Base-by-base conservation (phyloP, 2,797 vertebrate species). In the Eulemur albifrons region DNA sequence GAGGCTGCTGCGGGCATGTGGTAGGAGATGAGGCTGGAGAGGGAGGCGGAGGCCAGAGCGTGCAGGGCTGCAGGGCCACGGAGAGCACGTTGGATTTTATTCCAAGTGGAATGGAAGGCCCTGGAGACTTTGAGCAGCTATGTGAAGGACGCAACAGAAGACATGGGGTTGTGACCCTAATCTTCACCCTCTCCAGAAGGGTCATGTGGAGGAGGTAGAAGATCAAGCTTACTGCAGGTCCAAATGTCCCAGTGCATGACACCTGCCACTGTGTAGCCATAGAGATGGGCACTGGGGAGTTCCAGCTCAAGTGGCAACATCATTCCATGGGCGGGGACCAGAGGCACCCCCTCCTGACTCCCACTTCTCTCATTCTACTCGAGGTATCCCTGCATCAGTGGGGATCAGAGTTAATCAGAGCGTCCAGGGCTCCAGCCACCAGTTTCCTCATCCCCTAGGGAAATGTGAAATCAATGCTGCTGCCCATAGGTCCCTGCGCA, bases 41-140 rank as follows among this genome's bases (percentile, higher is more conserved):
- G 9, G 25, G 88, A 35, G 32, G 52, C 8, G 4, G 65, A 77
- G 23, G 30, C 30, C 20, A 0, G 13, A 67, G 76, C 0, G 0
- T 0, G 5, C 45, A 48, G 72, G 52, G 27, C 21, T 35, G 2
- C 3, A 0, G 20, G 48, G 50, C 30, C 21, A 2, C 0, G 0
- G 4, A 1, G 7, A 65, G n/a, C 69, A 48, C 23, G 15, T 4
- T n/a, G 57, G 54, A 11, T 25, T 82, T 77, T 17, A 63, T 70
- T 90, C 54, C 52, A 27, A 38, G n/a, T 76, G 59, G 30, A 30
- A 57, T 0, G 17, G 48, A 40, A 90, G 40, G 63, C 3, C 27
- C 23, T 11, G 35, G 7, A 43, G 45, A 27, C 27, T n/a, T 48
- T 77, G 76, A 90, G n/a, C 67, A 45, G 13, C 50, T 23, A 1